phyloP scores from a whole-genome alignment of 2,888 invertebrate species.

The Heliconius charithonia region DNA sequence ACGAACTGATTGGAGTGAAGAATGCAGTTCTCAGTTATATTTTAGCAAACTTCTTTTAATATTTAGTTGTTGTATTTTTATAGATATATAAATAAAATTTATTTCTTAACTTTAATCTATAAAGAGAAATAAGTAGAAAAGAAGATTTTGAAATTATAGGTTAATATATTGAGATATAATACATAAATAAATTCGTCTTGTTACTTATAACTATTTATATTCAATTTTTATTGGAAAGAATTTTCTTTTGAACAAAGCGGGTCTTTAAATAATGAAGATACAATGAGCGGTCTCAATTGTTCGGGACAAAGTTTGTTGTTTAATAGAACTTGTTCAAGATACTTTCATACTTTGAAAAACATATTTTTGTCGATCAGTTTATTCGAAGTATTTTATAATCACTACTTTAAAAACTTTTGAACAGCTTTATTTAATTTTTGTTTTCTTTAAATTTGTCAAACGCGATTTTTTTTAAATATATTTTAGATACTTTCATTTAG shows the following conservation, averaged over 20 bases:
- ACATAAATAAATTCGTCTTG: background rate
- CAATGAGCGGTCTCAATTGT: conserved; percentile 39
- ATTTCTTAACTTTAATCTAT: too few species aligned
- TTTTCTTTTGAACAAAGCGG: background rate
- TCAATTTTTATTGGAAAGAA: conserved; percentile 1
- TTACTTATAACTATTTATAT: background rate
- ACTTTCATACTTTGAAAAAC: conserved; percentile 37
- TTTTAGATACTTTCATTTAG: background rate
- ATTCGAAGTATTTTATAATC: conserved; percentile 33
- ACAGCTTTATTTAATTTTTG: background rate
- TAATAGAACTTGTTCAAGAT: conserved; percentile 42
- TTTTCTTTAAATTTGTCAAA: background rate
- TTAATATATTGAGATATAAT: background rate
- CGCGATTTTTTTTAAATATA: background rate
- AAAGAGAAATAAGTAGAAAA: background rate
- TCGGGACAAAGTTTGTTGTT: conserved; percentile 37
- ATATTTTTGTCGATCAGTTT: conserved; percentile 40
- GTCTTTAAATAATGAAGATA: conserved; percentile 37
- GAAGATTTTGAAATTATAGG: background rate
- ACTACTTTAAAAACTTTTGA: conserved; percentile 22
- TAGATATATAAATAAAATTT: too few species aligned
- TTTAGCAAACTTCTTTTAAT: too few species aligned
- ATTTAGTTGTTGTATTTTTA: too few species aligned
- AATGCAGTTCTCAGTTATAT: too few species aligned
- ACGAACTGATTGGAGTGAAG: too few species aligned